Conservation (phyloP, 2,113 vertebrate genomes). For the Arvicanthis niloticus region DNA sequence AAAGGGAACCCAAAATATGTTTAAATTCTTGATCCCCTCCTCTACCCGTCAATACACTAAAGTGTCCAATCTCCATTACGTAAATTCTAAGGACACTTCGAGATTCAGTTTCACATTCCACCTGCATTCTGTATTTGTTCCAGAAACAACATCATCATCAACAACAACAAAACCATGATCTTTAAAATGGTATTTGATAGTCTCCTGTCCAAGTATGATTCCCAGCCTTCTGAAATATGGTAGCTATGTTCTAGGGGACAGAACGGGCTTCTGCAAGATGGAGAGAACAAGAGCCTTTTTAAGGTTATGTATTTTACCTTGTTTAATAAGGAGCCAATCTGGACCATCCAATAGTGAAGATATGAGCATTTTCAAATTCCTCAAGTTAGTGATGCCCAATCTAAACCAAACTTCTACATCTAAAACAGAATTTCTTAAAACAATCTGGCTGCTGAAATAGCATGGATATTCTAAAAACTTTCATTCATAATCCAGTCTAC, state of each 20-base stretch:
- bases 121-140: not conserved
- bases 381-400: slow-evolving; percentile 15
- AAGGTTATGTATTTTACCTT: not conserved
- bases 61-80: not conserved
- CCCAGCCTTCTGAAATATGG: not conserved
- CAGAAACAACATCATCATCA: not conserved
- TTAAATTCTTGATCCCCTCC: not conserved
- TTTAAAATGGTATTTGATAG: not conserved
- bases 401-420: slow-evolving; percentile 33
- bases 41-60: not conserved
- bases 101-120: slow-evolving; percentile 39
- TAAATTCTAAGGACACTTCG: not conserved
- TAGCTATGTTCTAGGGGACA: not conserved
- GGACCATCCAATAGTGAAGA: not conserved
- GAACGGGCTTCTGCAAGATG: not conserved
- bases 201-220: not conserved
- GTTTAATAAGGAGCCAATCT: not conserved
- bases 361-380: not conserved
- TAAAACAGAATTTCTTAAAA: slow-evolving; percentile 3
- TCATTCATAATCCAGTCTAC: not conserved
- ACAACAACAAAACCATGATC: not conserved
- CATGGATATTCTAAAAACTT: slow-evolving; percentile 16
- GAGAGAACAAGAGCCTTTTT: slow-evolving; percentile 22
- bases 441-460: not conserved
- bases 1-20: slow-evolving; percentile 33